Conservation (phyloP, 64 coral and sea anemone genomes). For the Dendronephthya gigantea region DNA sequence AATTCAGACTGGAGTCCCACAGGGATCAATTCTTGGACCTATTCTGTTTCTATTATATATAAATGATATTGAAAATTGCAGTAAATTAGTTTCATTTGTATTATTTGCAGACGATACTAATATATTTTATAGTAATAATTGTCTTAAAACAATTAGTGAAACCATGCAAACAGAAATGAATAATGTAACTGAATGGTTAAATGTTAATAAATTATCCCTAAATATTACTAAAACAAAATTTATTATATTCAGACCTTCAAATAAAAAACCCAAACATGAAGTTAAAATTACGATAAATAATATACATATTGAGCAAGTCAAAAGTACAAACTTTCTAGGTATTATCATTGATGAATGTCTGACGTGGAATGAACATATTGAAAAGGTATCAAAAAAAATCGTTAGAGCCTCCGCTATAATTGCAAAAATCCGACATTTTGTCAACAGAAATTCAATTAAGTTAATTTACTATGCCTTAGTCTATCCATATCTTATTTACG, state of each 20-base stretch:
- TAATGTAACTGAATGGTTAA: not conserved
- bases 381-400: not conserved
- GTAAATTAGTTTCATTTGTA: too few relatives aligned
- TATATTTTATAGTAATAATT: not conserved
- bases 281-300: not conserved
- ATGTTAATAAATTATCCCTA: too few relatives aligned
- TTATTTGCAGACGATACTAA: too few relatives aligned
- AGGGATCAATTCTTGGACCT: not conserved
- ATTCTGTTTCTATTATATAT: not conserved
- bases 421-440: not conserved
- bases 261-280: not conserved
- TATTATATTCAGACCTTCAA: constrained; percentile 8
- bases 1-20: too few relatives aligned
- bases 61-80: too few relatives aligned
- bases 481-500: constrained; percentile 1
- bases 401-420: not conserved
- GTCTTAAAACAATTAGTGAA: too few relatives aligned
- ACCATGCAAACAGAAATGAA: not conserved
- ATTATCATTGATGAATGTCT: constrained; percentile 10
- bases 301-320: not conserved
- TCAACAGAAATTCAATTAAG: not conserved
- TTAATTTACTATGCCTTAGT: not conserved
- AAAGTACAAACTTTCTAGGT: not conserved
- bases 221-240: constrained; percentile 11
- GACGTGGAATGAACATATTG: not conserved